A percentile compares a stretch with the other conserved stretches of the same genome.
These are phyloP conservation scores for Pteria penguin DNA, from an alignment of 2,888 invertebrate species.

Conservation along the genomic window DNA sequence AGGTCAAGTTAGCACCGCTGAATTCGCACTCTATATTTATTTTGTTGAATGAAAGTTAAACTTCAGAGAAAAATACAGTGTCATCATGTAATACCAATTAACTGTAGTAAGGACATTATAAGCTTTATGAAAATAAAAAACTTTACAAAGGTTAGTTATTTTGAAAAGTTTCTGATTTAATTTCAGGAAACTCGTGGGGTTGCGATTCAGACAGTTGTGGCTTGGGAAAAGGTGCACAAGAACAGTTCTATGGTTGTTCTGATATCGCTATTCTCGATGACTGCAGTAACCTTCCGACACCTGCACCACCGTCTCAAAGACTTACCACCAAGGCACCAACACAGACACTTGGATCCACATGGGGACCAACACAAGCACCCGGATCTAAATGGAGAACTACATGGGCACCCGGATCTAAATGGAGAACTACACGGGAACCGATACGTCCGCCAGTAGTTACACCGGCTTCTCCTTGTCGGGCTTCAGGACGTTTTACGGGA, in stretches of 20 bases:
- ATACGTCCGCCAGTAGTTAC: background rate
- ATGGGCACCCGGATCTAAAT: background rate
- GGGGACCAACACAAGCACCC: background rate
- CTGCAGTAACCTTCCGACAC: background rate
- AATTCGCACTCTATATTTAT: too few relatives aligned
- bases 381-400: background rate
- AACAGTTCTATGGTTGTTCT: slow-evolving; percentile 7
- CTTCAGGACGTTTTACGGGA: background rate
- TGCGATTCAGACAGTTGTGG: background rate
- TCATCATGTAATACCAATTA: too few relatives aligned
- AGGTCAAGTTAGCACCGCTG: too few relatives aligned
- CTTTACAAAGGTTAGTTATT: too few relatives aligned
- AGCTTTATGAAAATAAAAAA: too few relatives aligned
- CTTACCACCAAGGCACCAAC: background rate
- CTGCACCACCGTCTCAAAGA: background rate
- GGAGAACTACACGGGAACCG: background rate
- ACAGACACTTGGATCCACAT: background rate
- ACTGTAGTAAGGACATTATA: too few relatives aligned
- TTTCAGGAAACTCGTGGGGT: slow-evolving; percentile 10
- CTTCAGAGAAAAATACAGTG: too few relatives aligned
- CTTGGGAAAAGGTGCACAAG: slow-evolving; percentile 6
- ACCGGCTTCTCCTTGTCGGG: background rate
- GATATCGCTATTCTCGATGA: background rate
- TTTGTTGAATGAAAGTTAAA: too few relatives aligned
- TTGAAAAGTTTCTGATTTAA: too few relatives aligned